A percentile compares a stretch with the other conserved stretches of the same genome.
Conservation (phyloP, 2,888 invertebrate species). For the Ephialtes manifestator region DNA sequence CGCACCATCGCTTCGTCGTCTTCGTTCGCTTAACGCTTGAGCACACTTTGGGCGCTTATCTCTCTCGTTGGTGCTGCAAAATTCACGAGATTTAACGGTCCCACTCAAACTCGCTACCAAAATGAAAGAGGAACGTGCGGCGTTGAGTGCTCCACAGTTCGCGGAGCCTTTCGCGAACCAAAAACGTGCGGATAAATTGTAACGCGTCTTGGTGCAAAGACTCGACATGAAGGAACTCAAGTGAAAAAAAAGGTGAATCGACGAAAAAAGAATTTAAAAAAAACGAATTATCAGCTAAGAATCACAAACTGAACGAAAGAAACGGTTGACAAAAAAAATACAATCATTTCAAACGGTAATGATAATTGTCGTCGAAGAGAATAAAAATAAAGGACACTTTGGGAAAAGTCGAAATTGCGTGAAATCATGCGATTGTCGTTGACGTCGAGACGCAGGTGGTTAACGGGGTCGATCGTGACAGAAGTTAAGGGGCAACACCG, state of each 20-base stretch:
- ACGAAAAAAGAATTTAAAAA: neutral
- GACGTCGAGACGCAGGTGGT: neutral
- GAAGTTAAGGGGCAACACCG: no score
- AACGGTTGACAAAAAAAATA: neutral
- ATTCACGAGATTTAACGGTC: constrained; percentile 63
- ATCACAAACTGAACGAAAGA: neutral
- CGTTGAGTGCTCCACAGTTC: neutral
- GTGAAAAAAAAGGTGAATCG: constrained; percentile 2
- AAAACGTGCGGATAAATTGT: constrained; percentile 29
- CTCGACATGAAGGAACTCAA: neutral
- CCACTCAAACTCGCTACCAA: constrained; percentile 25
- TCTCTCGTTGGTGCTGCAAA: constrained; percentile 52
- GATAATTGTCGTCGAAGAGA: constrained; percentile 43
- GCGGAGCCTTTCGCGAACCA: neutral
- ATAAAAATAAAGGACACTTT: constrained; percentile 3
- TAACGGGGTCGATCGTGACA: neutral
- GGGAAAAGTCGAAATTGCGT: constrained; percentile 5
- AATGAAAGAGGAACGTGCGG: constrained; percentile 8
- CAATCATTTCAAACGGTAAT: constrained; percentile 31
- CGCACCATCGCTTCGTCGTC: constrained; percentile 22
- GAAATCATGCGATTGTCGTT: constrained; percentile 18
- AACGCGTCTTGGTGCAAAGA: neutral
- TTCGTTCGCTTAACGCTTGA: constrained; percentile 15
- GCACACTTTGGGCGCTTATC: constrained; percentile 48
- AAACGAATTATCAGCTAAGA: neutral